These are phyloP conservation scores for Synanthedon myopaeformis DNA, from an alignment of 2,888 invertebrate species.

Conservation along the genomic window DNA sequence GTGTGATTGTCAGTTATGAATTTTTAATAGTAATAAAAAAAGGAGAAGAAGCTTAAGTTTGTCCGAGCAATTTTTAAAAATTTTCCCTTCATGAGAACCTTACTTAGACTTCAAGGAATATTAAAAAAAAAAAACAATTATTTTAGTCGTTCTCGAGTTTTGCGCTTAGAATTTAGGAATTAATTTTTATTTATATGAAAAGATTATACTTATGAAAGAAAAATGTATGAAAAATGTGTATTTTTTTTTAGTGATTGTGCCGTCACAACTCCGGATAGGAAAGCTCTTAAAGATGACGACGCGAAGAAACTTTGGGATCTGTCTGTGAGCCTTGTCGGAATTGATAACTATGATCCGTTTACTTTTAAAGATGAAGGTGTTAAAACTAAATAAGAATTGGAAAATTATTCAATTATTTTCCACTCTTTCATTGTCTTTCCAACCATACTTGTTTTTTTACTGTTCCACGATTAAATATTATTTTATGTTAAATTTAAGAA, in stretches of 20 bases:
- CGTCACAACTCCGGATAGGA: slow-evolving; percentile 40
- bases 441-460: too few species aligned
- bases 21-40: too few species aligned
- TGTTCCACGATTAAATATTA: too few species aligned
- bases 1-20: too few species aligned
- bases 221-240: background rate
- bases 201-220: background rate
- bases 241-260: slow-evolving; percentile 69
- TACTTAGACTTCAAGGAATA: background rate
- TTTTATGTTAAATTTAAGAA: too few species aligned
- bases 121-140: background rate
- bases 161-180: background rate
- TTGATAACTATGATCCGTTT: slow-evolving; percentile 48
- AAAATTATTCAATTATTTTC: too few species aligned
- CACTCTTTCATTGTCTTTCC: too few species aligned
- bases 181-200: background rate
- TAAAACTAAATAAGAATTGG: slow-evolving; percentile 4
- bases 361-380: slow-evolving; percentile 30
- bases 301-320: slow-evolving; percentile 73
- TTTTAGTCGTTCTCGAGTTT: too few species aligned
- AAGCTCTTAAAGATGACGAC: slow-evolving; percentile 54
- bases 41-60: too few species aligned
- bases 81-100: too few species aligned
- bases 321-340: slow-evolving; percentile 68
- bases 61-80: too few species aligned